Evolutionary conservation across 2,113 vertebrate species (phyloP), one percentile per base, ranked within the genome.

Genomic region (Gymnorhina tibicen): DNA sequence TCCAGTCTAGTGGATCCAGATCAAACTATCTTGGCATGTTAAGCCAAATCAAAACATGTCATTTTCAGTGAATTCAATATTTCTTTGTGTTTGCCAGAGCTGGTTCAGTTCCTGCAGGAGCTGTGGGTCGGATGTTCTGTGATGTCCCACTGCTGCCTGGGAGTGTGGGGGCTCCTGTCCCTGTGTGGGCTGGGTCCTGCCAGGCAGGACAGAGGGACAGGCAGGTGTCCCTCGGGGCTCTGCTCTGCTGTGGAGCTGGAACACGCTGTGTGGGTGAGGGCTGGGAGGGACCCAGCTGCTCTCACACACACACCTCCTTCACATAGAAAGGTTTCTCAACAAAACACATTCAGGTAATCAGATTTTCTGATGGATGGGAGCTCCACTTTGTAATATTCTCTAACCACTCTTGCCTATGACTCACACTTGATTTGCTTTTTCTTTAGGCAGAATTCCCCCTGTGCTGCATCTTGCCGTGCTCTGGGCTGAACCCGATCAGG

Each of bases 341-440:
- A 85, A 95, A 93, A 63, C 6, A 3, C 17, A 20, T 68, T 42
- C 59, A 26, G 44, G 41, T 68, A 89, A 82, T 95, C 81, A 53
- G 63, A 26, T 94, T 87, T 93, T 37, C 77, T 95, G 89, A 82
- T 68, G 83, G 76, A 96, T 88, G 79, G 55, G 55, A 84, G 17
- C 88, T 68, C 41, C 11, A 6, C n/a, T 76, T 66, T 66, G 28
- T 83, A 89, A 74, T 93, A 33, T 92, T 85, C 63, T 67, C 82
- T 50, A 53, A 52, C 32, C 46, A 23, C 44, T 35, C 52, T 68
- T 78, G 42, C 72, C 80, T 59, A 0, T 80, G 83, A 84, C 73
- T 93, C 87, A 85, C 4, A 21, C 20, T 72, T 47, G 44, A 62
- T 85, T 72, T 76, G 50, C 53, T 60, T 64, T 66, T 77, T 30